Percentiles rank a stretch among this genome's conserved stretches.
phyloP scores from a whole-genome alignment of 2,888 invertebrate genomes.

The Mycalesis mineus region DNA sequence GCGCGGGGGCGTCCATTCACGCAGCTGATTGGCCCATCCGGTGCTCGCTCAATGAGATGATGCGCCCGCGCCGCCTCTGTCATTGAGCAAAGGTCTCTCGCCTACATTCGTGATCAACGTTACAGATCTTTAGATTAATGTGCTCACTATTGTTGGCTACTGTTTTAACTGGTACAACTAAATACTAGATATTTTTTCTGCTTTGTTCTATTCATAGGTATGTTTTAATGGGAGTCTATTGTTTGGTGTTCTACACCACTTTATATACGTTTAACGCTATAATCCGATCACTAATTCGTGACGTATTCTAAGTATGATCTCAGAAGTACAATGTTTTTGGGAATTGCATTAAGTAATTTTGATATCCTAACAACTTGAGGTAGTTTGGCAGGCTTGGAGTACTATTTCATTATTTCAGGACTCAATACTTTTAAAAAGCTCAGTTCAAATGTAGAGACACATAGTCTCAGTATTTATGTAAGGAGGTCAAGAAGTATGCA shows the following conservation, averaged over 20 bases:
- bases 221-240: not conserved
- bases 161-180: conserved; percentile 20
- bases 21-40: conserved; percentile 77
- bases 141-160: conserved; percentile 24
- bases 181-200: conserved; percentile 6
- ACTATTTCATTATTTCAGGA: no score
- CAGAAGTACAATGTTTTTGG: no score
- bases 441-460: no score
- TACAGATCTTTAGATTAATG: conserved; percentile 35
- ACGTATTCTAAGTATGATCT: no score
- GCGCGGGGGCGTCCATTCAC: conserved; percentile 77
- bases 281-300: not conserved
- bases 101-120: conserved; percentile 67
- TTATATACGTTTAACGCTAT: not conserved
- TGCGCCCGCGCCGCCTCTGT: conserved; percentile 69
- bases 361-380: no score
- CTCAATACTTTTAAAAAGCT: no score
- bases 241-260: not conserved
- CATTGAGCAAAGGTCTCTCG: conserved; percentile 75
- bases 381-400: no score
- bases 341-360: no score
- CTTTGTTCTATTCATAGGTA: not conserved
- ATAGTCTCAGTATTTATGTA: no score
- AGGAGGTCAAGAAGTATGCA: no score
- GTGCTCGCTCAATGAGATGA: conserved; percentile 77